Evolutionary conservation across 2,797 vertebrate species (phyloP).

Genomic region (Gephyroberyx darwinii): DNA sequence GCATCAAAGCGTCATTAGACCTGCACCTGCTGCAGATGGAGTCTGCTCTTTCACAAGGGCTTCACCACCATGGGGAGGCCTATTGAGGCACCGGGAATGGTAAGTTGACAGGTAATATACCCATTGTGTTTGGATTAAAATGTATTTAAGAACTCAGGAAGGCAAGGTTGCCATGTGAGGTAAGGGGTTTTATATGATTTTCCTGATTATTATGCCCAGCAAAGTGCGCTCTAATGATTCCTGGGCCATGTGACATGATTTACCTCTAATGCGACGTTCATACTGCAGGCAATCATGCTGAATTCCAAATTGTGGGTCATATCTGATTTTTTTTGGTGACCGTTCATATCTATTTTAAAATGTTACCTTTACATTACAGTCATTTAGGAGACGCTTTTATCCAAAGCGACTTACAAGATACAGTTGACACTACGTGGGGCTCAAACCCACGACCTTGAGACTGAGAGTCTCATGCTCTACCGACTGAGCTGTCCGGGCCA

Average conservation of each 20-base stretch:
- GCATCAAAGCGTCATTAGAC: slow-evolving; percentile 96
- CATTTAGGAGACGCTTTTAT: too few relatives aligned
- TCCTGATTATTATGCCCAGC: neutral
- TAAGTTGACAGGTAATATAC: slow-evolving; percentile 69
- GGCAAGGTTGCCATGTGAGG: slow-evolving; percentile 15
- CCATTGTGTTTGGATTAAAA: slow-evolving; percentile 57
- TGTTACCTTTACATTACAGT: too few relatives aligned
- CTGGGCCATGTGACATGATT: neutral
- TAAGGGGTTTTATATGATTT: slow-evolving; percentile 11
- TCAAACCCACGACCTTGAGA: too few relatives aligned
- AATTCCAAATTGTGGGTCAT: too few relatives aligned
- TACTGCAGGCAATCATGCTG: too few relatives aligned
- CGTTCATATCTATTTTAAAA: too few relatives aligned
- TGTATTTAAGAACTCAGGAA: slow-evolving; percentile 34
- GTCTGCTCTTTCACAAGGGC: slow-evolving; percentile 83
- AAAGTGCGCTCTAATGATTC: neutral
- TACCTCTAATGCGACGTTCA: neutral
- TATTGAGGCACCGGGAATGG: slow-evolving; percentile 78
- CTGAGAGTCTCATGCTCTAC: too few relatives aligned
- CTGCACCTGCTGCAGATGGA: slow-evolving; percentile 89
- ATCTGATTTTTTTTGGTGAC: too few relatives aligned
- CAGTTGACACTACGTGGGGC: too few relatives aligned
- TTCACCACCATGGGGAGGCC: slow-evolving; percentile 68
- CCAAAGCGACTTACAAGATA: too few relatives aligned
- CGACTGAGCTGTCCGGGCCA: too few relatives aligned